Percentiles rank a stretch among this genome's conserved stretches.
Evolutionary conservation across 2,888 invertebrate species (phyloP).

Genomic region (Lepeophtheirus nordmannii): DNA sequence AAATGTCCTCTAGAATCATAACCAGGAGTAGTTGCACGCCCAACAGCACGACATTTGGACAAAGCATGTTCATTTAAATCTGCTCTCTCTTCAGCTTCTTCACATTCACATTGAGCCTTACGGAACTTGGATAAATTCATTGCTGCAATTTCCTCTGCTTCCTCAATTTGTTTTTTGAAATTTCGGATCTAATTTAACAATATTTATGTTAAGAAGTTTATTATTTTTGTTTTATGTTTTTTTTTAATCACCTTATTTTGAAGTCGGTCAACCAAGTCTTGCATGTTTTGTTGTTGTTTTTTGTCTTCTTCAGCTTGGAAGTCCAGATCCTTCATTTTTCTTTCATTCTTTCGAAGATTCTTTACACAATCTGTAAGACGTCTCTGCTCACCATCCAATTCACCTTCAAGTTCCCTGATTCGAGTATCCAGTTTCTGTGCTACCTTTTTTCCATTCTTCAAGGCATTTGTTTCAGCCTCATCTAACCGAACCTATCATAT

Average conservation of each 20-base stretch:
- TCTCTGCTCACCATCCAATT: slow-evolving; percentile 94
- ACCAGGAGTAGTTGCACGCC: slow-evolving; percentile 37
- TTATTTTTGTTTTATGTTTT: too few species aligned
- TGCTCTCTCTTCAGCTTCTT: slow-evolving; percentile 21
- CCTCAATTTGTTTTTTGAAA: slow-evolving; percentile 45
- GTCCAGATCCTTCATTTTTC: slow-evolving; percentile 92
- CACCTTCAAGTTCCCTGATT: slow-evolving; percentile 85
- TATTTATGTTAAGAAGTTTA: too few species aligned
- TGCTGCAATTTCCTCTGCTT: slow-evolving; percentile 78
- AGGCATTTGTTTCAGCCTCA: slow-evolving; percentile 89
- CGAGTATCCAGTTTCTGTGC: slow-evolving; percentile 96
- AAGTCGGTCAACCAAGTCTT: slow-evolving; percentile 97
- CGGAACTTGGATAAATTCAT: slow-evolving; percentile 95
- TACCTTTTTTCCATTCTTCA: slow-evolving; percentile 97
- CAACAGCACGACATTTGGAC: slow-evolving; percentile 78
- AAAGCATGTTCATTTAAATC: slow-evolving; percentile 36
- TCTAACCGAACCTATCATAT: slow-evolving; percentile 51
- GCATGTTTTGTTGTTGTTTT: slow-evolving; percentile 99
- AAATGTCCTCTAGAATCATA: too few species aligned
- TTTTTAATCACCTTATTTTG: slow-evolving; percentile 99
- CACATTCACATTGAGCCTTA: slow-evolving; percentile 39
- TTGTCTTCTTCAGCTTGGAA: slow-evolving; percentile 86
- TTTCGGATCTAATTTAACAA: slow-evolving; percentile 38
- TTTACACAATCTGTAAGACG: slow-evolving; percentile 97
- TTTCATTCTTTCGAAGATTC: slow-evolving; percentile 92